Base-by-base conservation (phyloP, 30 jellyfish, hydroid and myxozoan genomes). In the Nemopilema nomurai region DNA sequence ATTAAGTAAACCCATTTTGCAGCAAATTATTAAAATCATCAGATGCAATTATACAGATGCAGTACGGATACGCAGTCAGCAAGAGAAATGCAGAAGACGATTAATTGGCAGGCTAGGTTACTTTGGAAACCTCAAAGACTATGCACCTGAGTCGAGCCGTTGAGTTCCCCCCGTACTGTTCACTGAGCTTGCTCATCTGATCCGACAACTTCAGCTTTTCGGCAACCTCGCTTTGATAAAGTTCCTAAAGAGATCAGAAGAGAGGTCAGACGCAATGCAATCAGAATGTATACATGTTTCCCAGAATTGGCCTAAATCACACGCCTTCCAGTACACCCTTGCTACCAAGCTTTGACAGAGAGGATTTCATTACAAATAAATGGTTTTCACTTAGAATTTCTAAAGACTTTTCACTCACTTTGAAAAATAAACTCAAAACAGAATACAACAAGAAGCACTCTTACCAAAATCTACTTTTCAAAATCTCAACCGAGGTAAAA, bases 141-240 rank as follows among this genome's bases (percentile, higher is more conserved):
- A 9, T 77, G 19, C n/a, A 78, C 89, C 81, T 73, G 22, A 73
- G 33, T 33, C 79, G 77, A 3, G 86, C 92, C 49, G 51, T 74
- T 32, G 81, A 49, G 28, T 25, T 31, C 24, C n/a, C n/a, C n/a
- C 75, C 74, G n/a, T 62, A 31, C 33, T 74, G n/a, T 73, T 92
- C 96, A 51, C 80, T 83, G n/a, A 95, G 86, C 50, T 71, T 66
- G 28, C 74, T 30, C n/a, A 92, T 81, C 49, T 62, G 77, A 27
- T 77, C 95, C 16, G 96, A 57, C 18, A 92, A 66, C 25, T 83
- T 69, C 32, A 70, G 92, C 51, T 80, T 84, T 57, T 70, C 86
- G 20, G 72, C 62, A 28, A 89, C 27, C 71, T 92, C 98, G 22
- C 72, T 75, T 68, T 87, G 79, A 82, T 88, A 92, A 53, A 92